Evolutionary conservation across 2,888 invertebrate species (phyloP).

Genomic region (Kuschelorhynchus macadamiae): DNA sequence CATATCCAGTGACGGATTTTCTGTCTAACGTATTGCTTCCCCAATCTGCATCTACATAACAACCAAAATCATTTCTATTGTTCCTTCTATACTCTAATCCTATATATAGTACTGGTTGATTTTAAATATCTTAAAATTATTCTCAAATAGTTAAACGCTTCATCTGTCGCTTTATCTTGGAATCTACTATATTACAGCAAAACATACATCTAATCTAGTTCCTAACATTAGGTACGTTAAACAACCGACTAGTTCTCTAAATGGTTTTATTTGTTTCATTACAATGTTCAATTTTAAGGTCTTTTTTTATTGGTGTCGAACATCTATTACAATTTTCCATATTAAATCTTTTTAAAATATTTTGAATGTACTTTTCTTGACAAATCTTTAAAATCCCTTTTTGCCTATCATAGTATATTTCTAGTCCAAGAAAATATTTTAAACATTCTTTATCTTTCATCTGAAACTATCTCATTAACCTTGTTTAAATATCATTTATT

Average conservation of each 20-base stretch:
- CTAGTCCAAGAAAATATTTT: slow-evolving; percentile 43
- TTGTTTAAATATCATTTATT: not conserved
- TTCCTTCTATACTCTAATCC: not conserved
- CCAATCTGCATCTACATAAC: slow-evolving; percentile 43
- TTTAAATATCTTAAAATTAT: slow-evolving; percentile 19
- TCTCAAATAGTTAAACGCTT: slow-evolving; percentile 4
- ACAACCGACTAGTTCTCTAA: slow-evolving; percentile 16
- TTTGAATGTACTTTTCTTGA: slow-evolving; percentile 31
- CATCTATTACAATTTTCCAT: slow-evolving; percentile 23
- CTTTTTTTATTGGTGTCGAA: no score
- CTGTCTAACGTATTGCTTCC: slow-evolving; percentile 31
- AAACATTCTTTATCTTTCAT: slow-evolving; percentile 38
- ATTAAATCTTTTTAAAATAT: slow-evolving; percentile 39
- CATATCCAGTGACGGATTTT: slow-evolving; percentile 69
- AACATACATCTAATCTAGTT: slow-evolving; percentile 7
- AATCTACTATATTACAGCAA: slow-evolving; percentile 12
- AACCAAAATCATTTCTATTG: slow-evolving; percentile 6
- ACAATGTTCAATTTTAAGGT: not conserved
- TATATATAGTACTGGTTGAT: not conserved
- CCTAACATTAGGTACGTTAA: slow-evolving; percentile 17
- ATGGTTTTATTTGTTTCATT: not conserved
- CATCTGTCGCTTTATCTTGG: not conserved
- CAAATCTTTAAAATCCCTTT: slow-evolving; percentile 26
- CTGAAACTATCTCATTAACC: slow-evolving; percentile 30
- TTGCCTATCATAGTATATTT: slow-evolving; percentile 40